Evolutionary conservation across 2,888 invertebrate species (phyloP).

Genomic region (Drosophila vallismaia): DNA sequence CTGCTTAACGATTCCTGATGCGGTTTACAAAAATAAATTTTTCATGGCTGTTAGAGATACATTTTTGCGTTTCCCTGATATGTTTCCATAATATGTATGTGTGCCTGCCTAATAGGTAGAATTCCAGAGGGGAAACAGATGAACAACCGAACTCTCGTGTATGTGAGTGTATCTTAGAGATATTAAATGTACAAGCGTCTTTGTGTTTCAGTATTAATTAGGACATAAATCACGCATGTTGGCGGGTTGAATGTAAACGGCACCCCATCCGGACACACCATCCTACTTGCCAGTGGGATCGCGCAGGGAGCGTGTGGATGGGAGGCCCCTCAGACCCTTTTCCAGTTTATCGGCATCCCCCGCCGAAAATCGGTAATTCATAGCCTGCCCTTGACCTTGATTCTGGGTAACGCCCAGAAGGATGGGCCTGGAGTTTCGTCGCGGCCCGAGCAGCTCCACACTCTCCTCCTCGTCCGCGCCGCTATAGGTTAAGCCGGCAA

Average conservation of each 20-base stretch:
- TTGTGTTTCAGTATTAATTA: conserved; percentile 77
- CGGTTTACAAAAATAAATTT: conserved; percentile 59
- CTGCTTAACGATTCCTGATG: conserved; percentile 22
- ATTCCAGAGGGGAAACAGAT: conserved; percentile 23
- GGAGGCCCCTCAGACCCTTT: conserved; percentile 85
- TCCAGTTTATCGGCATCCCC: conserved; percentile 88
- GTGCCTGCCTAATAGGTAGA: conserved; percentile 4
- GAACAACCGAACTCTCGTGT: conserved; percentile 39
- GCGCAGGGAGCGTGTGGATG: conserved; percentile 88
- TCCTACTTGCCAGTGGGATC: conserved; percentile 75
- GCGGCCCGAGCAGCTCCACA: conserved; percentile 63
- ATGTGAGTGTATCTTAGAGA: conserved; percentile 64
- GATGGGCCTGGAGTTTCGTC: conserved; percentile 50
- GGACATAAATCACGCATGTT: conserved; percentile 69
- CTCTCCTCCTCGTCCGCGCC: conserved; percentile 64
- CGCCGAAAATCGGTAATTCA: conserved; percentile 87
- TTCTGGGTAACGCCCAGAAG: conserved; percentile 55
- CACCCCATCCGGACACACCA: conserved; percentile 5
- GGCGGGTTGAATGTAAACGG: conserved; percentile 49
- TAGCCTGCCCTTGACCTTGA: conserved; percentile 51
- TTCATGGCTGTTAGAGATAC: conserved; percentile 26
- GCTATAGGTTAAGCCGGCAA: conserved; percentile 40
- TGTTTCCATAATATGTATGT: conserved; percentile 35
- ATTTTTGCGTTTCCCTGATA: conserved; percentile 30
- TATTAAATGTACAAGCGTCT: conserved; percentile 78